Base-by-base conservation (phyloP, 2,888 invertebrate genomes). In the Arge pagana region DNA sequence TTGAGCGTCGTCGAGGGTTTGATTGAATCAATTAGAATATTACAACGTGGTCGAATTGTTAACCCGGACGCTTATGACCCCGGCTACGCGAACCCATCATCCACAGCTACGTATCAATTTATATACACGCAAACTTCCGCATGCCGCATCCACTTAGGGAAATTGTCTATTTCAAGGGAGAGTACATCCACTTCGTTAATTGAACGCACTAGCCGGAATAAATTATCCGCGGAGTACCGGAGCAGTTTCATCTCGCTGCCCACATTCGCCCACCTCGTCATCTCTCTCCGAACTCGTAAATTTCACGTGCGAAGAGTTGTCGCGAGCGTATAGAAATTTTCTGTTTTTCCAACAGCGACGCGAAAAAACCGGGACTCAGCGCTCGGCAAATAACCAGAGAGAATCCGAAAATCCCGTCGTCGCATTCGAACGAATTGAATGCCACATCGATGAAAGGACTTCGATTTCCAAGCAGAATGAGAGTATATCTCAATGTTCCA, bases 181-280 rank as follows among this genome's bases (percentile, higher is more conserved):
- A 45, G 45, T 45, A 45, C 45, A 18, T 45, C 45, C 45, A 45
- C 45, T 45, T 45, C 45, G 45, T 45, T 45, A 45, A 45, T 45
- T 45, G 45, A 35, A 45, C 45, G 35, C 45, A 45, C 45, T 45
- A 21, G 45, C 45, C 23, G 30, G 45, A 45, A 45, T 45, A 45
- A 45, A 45, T 45, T 45, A 45, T 45, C 45, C 23, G n/a, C n/a
- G n/a, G n/a, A 68, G 57, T 59, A 60, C 55, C 56, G 58, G 65
- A 65, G 61, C 65, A 65, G 60, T 66, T 63, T 68, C 68, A 61
- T 58, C 56, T 60, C 55, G 51, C 42, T 51, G 51, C 53, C 52
- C 41, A 49, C 33, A 57, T 57, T 57, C 55, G 52, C 53, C 51
- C 48, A 48, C 50, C 36, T 16, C 18, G 36, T 19, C 10, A 16